Evolutionary conservation across 1,140 invertebrate genomes (phyloP), one percentile per base, ranked within the genome.

Genomic region (Caenorhabditis latens): DNA sequence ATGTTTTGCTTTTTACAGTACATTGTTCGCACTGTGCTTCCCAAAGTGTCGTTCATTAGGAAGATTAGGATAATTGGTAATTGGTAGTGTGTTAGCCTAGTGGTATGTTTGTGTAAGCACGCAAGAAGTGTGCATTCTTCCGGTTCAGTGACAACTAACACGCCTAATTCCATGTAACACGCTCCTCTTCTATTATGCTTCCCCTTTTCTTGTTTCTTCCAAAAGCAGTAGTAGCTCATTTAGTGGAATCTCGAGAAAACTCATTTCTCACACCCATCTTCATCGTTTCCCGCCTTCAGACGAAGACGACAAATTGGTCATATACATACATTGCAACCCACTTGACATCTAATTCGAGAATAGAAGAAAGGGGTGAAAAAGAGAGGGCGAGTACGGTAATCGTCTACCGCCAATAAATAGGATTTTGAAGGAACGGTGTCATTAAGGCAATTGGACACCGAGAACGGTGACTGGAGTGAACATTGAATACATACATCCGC

Each of bases 91-190:
- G 40, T 79, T 79, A 79, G 71, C 13, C 40, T 79, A 79, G 46
- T 79, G 71, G 71, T 79, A 79, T 79, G 46, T 79, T 79, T 79
- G 71, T 79, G 71, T 79, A 79, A 79, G 71, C 71, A 79, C 71
- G 71, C 71, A 79, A 79, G 71, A 79, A 79, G 71, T 79, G 71
- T 79, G 71, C 71, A 79, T 79, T 79, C 71, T 79, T 79, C 71
- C 71, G 71, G 71, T 79, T 79, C 71, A 79, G 46, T 79, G 71
- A 79, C 71, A 79, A 79, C 71, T 79, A 79, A 79, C 71, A 79
- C 71, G 71, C n/a, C 71, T 79, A 79, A 79, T 79, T 79, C 46
- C 71, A 79, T 79, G 71, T 79, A 79, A 79, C 71, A 79, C 71
- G 71, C 71, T 79, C 71, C 71, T 79, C 19, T n/a, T 79, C 71